Base-by-base conservation (phyloP, 2,113 vertebrate genomes). In the Malurus cyaneus region DNA sequence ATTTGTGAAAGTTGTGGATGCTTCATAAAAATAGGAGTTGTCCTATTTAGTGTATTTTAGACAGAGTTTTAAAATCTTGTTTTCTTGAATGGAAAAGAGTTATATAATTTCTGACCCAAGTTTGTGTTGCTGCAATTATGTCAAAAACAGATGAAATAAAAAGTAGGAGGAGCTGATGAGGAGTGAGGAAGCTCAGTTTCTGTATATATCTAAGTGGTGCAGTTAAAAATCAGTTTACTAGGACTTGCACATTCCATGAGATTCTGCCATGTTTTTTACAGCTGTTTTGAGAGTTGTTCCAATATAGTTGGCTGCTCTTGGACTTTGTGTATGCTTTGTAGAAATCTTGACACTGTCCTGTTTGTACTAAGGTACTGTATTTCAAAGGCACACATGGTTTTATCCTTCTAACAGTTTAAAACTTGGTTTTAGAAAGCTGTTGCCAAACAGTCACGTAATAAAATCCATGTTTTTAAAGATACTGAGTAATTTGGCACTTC, bases 1-100 rank as follows among this genome's bases (percentile, higher is more conserved):
- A 96, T 92, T 94, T 74, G 93, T 93, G 89, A 59, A 89, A 96
- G 86, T 92, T 66, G 32, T 77, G 52, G 90, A 92, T 95, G 88
- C 93, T 89, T 97, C 96, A 94, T 97, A 88, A 96, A 96, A 97
- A 60, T n/a, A 69, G 94, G 94, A 92, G 59, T 76, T 82, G 59
- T 89, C 86, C 77, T 92, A 91, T 83, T 67, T 85, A 79, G 46
- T 93, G 61, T 86, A 70, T 77, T 93, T 91, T 96, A 86, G 73
- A 91, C 67, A 72, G 66, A 74, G 46, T 92, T 89, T 80, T 57
- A 62, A 61, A 91, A 90, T 70, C 31, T 82, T 86, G 39, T 53
- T 89, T 89, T 93, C 81, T 54, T 82, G 71, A 85, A 49, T 77
- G 41, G 60, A 84, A 79, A 72, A 93, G 74, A 97, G 20, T 66